These are phyloP conservation scores for Lepus timidus DNA, from an alignment of 2,113 vertebrate species.

Conservation along the genomic window DNA sequence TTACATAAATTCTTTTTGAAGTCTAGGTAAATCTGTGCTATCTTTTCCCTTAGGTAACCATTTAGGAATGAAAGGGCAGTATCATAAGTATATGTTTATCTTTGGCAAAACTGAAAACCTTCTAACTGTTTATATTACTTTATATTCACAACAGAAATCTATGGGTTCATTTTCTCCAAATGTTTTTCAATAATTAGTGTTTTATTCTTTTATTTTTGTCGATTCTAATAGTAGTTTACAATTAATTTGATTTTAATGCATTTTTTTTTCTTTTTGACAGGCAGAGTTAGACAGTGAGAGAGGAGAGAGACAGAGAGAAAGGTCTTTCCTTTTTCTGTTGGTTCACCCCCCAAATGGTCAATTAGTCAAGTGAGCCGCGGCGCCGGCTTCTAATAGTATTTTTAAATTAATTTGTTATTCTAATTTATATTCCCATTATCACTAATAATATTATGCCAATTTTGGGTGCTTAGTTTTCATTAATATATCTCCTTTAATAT, in stretches of 20 bases:
- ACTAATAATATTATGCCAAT: background rate
- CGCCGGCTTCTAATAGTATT: no score
- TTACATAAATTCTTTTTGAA: background rate
- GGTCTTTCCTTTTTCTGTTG: no score
- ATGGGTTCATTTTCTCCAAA: background rate
- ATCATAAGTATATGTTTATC: background rate
- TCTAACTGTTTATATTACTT: background rate
- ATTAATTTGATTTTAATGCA: no score
- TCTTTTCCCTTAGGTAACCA: background rate
- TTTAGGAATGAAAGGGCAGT: background rate
- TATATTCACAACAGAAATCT: background rate
- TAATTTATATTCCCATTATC: background rate
- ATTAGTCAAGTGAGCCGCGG: no score
- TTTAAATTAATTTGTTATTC: no score
- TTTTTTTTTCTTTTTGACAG: no score
- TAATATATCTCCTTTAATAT: background rate
- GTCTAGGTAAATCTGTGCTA: background rate
- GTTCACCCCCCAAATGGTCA: no score
- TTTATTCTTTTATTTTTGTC: background rate
- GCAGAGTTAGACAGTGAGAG: no score
- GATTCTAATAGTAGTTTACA: background rate
- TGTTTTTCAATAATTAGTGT: background rate
- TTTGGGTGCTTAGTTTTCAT: background rate
- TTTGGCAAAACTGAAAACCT: background rate
- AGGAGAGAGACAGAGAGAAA: no score